A percentile compares a stretch with the other conserved stretches of the same genome.
Conservation (phyloP, 64 coral and sea anemone genomes). For the Dendronephthya gigantea region DNA sequence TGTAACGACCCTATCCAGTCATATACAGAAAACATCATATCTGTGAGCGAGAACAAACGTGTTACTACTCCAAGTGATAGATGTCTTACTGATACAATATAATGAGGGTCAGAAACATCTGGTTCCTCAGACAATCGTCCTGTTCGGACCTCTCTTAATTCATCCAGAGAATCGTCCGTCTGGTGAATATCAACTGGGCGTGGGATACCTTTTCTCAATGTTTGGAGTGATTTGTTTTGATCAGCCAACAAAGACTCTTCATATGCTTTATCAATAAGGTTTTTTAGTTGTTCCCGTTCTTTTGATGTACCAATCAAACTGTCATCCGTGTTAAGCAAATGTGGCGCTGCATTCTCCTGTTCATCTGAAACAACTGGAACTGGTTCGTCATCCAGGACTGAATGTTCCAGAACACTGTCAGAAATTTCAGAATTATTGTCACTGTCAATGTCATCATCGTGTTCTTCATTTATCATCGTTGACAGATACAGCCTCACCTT, state of each 20-base stretch:
- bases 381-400: neutral
- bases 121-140: neutral
- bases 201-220: neutral
- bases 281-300: neutral
- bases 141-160: neutral
- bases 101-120: neutral
- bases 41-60: neutral
- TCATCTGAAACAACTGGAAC: neutral
- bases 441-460: too few species aligned
- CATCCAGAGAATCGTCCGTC: neutral
- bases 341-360: neutral
- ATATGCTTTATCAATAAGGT: neutral
- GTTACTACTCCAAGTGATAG: neutral
- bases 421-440: neutral
- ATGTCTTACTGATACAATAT: neutral
- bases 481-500: constrained; percentile 50
- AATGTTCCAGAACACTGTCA: neutral
- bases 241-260: neutral
- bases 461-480: too few species aligned
- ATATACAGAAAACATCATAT: constrained; percentile 10
- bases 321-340: neutral
- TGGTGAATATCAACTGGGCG: too few species aligned
- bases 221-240: neutral
- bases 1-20: neutral
- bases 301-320: neutral